Evolutionary conservation across 2,888 invertebrate genomes (phyloP).

Genomic region (Ophioninae sp.): DNA sequence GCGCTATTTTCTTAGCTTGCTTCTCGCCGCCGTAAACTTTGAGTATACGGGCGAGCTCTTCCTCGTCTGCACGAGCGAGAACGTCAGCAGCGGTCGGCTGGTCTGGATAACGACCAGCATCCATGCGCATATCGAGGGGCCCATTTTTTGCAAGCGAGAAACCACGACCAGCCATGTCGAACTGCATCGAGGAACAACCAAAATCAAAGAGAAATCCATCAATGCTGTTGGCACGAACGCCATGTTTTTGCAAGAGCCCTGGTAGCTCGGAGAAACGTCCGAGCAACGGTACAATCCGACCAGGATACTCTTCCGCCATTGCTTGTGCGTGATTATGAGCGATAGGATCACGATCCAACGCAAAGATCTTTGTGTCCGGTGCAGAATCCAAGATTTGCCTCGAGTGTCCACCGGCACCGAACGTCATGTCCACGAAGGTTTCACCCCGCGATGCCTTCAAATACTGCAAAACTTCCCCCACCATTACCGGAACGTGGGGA

Average conservation of each 20-base stretch:
- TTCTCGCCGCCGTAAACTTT: conserved; percentile 96
- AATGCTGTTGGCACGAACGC: conserved; percentile 86
- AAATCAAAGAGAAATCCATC: conserved; percentile 96
- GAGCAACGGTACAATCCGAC: conserved; percentile 89
- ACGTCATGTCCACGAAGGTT: conserved; percentile 95
- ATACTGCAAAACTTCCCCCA: conserved; percentile 86
- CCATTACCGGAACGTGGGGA: conserved; percentile 90
- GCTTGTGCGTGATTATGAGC: conserved; percentile 87
- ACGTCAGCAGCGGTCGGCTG: conserved; percentile 94
- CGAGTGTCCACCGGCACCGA: conserved; percentile 97
- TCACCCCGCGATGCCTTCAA: conserved; percentile 85
- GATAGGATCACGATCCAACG: conserved; percentile 93
- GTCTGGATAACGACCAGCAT: conserved; percentile 86
- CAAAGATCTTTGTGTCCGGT: conserved; percentile 87
- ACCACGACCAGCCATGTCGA: conserved; percentile 91
- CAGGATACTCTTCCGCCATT: conserved; percentile 86
- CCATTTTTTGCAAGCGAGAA: conserved; percentile 93
- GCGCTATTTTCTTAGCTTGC: conserved; percentile 91
- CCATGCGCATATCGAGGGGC: conserved; percentile 98
- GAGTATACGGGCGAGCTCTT: conserved; percentile 91
- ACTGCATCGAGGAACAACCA: conserved; percentile 98
- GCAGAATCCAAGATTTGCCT: conserved; percentile 86
- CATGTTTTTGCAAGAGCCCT: conserved; percentile 83
- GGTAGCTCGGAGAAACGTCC: conserved; percentile 95
- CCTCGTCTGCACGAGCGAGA: conserved; percentile 89